A percentile compares a stretch with the other conserved stretches of the same genome.
phyloP scores from a whole-genome alignment of 1,140 invertebrate species.

The Calephelis nemesis region DNA sequence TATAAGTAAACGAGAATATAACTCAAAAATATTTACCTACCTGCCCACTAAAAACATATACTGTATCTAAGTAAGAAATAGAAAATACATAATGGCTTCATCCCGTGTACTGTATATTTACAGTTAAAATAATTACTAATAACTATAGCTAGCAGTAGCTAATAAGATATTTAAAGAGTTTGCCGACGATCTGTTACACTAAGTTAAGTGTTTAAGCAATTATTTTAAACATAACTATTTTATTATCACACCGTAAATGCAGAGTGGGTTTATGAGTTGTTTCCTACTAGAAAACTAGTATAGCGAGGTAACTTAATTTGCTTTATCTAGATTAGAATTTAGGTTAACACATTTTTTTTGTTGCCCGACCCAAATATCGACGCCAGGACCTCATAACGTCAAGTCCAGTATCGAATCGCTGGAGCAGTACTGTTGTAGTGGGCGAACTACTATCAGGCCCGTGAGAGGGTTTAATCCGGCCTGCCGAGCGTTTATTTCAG shows the following conservation, averaged over 20 bases:
- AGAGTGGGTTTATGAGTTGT: slow-evolving; percentile 6
- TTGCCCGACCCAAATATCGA: no score
- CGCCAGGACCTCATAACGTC: no score
- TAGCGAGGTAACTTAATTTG: not conserved
- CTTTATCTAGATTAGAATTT: no score
- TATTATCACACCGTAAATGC: slow-evolving; percentile 1
- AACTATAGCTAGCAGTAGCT: not conserved
- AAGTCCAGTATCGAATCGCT: no score
- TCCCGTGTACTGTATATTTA: not conserved
- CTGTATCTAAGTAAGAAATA: not conserved
- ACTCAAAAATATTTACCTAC: no score
- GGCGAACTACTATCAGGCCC: no score
- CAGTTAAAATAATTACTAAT: slow-evolving; percentile 2
- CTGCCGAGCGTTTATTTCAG: no score
- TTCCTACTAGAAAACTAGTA: not conserved
- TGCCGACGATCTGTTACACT: not conserved
- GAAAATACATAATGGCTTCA: not conserved
- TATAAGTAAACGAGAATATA: no score
- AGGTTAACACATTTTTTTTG: not conserved
- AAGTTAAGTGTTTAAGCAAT: slow-evolving; percentile 1
- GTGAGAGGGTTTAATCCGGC: no score
- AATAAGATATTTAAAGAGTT: not conserved
- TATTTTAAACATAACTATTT: slow-evolving; percentile 3
- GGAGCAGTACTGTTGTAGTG: no score
- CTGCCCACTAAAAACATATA: no score